phyloP scores from a whole-genome alignment of 2,797 vertebrate species.

The Sylvia borin region DNA sequence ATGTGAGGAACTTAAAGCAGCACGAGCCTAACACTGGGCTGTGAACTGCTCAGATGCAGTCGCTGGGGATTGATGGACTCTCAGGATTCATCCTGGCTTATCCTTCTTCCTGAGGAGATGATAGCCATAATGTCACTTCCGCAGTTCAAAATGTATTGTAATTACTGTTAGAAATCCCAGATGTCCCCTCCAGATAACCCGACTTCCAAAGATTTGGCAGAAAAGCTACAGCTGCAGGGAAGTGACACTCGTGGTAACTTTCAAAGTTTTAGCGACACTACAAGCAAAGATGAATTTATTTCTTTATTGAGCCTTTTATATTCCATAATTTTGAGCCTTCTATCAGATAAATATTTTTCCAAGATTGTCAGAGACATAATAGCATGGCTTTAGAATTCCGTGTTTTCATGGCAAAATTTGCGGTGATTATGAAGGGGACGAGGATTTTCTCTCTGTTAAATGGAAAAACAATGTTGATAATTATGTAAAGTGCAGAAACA shows the following conservation, averaged over 20 bases:
- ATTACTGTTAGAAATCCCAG: constrained; percentile 14
- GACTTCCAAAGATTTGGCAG: not conserved
- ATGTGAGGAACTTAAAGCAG: not conserved
- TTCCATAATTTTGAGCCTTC: not conserved
- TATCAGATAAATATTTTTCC: not conserved
- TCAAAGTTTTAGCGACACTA: not conserved
- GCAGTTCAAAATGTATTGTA: constrained; percentile 25
- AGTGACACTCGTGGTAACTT: not conserved
- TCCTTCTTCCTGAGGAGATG: constrained; percentile 36
- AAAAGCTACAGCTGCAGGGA: not conserved
- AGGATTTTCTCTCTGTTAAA: constrained; percentile 39
- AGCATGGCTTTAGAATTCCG: not conserved
- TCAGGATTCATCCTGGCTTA: constrained; percentile 2
- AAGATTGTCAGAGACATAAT: not conserved
- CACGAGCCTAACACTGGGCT: not conserved
- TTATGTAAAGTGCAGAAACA: constrained; percentile 44
- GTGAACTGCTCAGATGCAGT: not conserved
- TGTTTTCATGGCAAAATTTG: constrained; percentile 41
- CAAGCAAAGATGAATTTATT: not conserved
- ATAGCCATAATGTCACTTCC: constrained; percentile 29
- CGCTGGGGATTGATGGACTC: not conserved
- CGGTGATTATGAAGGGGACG: not conserved
- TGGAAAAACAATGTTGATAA: constrained; percentile 49
- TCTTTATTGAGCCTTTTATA: not conserved
- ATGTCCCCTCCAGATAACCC: constrained; percentile 2